Evolutionary conservation across 1,140 invertebrate species (phyloP), one percentile per base, ranked within the genome.

Genomic region (Neocloeon triangulifer): DNA sequence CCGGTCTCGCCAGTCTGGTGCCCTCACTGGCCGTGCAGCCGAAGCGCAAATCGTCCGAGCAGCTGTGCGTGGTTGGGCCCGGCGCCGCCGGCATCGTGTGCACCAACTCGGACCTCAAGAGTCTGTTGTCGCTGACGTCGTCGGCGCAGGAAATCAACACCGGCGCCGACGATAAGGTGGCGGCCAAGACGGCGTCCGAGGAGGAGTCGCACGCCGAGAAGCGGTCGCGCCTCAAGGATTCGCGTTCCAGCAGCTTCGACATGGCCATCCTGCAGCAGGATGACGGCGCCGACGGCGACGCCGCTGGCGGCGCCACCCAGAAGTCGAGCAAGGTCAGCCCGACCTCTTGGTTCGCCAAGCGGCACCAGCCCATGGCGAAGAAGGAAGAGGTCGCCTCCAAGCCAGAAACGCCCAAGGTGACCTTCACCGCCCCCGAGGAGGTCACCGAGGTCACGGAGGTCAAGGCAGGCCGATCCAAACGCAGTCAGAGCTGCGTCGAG

Each of bases 241-340:
- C 55, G 17, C 63, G 76, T 1, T 79, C 75, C 2, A 80, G 76
- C 46, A 80, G 76, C 49, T 80, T 81, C 42, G 75, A 80, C 45
- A 64, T 76, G 2, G 76, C 74, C 5, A 64, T 75, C 12, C 53
- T 79, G 18, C 59, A 66, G 37, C 61, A 58, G 18, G 7, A 43
- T 34, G 29, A 45, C 49, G 22, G 30, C 35, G 19, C 52, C 38
- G 13, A 21, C 44, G 8, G 43, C 43, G 42, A 35, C 46, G 20
- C 46, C 53, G 4, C 54, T 58, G 30, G 61, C 61, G 39, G 44
- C 56, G 34, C 38, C 51, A 25, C 51, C 53, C n/a, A 5, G 5
- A 5, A 33, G 13, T 5, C 29, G 37, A 6, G 32, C 39, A 22
- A 42, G 37, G 16, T 34, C 38, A 33, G 35, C 46, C 59, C 69